phyloP scores from a whole-genome alignment of 2,113 vertebrate genomes.

The Charadrius vociferus region DNA sequence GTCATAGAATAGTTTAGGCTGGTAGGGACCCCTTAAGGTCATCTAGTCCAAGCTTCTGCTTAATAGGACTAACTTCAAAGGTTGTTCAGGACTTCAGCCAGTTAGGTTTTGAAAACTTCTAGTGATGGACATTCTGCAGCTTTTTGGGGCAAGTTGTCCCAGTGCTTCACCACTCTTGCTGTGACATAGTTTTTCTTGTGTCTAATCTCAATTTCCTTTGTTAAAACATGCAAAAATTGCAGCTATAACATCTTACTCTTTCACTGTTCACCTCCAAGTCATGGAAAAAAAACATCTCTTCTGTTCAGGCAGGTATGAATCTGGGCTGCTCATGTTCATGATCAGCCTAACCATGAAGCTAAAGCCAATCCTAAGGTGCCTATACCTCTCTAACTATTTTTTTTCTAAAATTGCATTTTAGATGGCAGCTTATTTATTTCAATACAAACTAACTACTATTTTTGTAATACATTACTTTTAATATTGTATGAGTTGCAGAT shows the following conservation, averaged over 20 bases:
- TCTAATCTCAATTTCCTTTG: background rate
- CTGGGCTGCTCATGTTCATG: background rate
- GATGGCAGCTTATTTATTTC: background rate
- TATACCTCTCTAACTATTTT: fast-evolving
- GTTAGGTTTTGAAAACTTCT: background rate
- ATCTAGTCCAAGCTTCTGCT: background rate
- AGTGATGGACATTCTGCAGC: background rate
- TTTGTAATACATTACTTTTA: background rate
- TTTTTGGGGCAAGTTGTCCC: background rate
- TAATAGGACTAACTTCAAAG: background rate
- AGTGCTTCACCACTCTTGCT: background rate
- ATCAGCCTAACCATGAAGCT: background rate
- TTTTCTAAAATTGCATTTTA: background rate
- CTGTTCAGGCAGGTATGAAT: background rate
- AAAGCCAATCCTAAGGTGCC: background rate
- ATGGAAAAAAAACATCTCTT: background rate
- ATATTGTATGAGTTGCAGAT: background rate
- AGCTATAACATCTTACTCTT: background rate
- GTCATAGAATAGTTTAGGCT: background rate
- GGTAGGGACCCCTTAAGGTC: background rate
- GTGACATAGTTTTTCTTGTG: background rate
- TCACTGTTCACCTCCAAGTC: background rate
- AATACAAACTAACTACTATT: background rate
- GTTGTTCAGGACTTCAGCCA: background rate
- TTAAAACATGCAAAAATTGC: background rate